phyloP scores from a whole-genome alignment of 2,113 vertebrate genomes.

The Elephantulus edwardii region DNA sequence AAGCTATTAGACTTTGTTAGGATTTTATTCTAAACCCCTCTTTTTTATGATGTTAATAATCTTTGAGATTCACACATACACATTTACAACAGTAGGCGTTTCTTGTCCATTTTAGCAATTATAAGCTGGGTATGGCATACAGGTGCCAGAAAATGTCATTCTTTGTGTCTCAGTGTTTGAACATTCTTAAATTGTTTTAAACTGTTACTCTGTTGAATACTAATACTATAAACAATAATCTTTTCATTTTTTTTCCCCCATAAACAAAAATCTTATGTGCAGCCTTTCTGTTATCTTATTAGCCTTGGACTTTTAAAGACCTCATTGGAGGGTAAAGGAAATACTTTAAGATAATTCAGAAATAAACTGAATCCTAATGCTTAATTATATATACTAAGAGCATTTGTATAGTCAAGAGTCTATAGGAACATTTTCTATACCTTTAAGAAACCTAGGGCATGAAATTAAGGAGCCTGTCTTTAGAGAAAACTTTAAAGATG shows the following conservation, averaged over 20 bases:
- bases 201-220: not conserved
- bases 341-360: not conserved
- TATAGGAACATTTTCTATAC: not conserved
- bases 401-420: not conserved
- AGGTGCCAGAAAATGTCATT: not conserved
- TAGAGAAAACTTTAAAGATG: no score
- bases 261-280: no score
- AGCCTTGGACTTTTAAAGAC: not conserved
- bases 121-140: not conserved
- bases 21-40: not conserved
- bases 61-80: slow-evolving; percentile 2
- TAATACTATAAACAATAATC: not conserved
- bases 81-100: not conserved
- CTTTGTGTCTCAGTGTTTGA: not conserved
- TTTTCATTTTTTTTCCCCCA: no score
- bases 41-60: not conserved
- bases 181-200: not conserved
- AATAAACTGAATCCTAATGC: not conserved
- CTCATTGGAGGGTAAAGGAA: not conserved
- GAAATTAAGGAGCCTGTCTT: not conserved
- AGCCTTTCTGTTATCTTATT: no score
- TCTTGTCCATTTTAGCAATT: not conserved
- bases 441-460: not conserved
- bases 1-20: not conserved
- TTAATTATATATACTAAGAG: not conserved